phyloP scores from a whole-genome alignment of 2,113 vertebrate species.

The Sorex fumeus region DNA sequence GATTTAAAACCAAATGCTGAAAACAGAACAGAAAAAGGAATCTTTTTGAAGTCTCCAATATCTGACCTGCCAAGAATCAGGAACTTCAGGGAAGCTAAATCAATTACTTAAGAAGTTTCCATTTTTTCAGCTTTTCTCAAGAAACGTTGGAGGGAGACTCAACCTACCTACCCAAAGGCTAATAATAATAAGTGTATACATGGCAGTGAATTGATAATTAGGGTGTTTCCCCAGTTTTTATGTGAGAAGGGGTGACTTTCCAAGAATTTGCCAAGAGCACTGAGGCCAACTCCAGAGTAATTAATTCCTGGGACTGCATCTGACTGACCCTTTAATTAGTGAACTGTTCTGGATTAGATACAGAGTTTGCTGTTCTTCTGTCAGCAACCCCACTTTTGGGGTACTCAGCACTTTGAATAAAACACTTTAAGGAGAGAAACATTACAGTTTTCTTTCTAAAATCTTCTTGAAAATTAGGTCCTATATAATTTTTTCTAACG shows the following conservation, averaged over 20 bases:
- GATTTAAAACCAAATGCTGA: slow-evolving; percentile 81
- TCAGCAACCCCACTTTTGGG: slow-evolving; percentile 27
- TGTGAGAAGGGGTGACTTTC: neutral
- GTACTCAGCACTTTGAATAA: neutral
- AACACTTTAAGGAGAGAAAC: neutral
- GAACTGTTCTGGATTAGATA: neutral
- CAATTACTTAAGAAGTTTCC: slow-evolving; percentile 81
- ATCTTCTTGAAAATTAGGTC: neutral
- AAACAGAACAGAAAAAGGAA: slow-evolving; percentile 77
- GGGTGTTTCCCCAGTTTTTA: slow-evolving; percentile 30
- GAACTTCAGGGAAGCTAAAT: slow-evolving; percentile 79
- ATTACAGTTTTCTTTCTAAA: slow-evolving; percentile 30
- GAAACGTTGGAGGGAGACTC: slow-evolving; percentile 70
- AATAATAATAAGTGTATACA: slow-evolving; percentile 20
- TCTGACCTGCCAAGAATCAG: slow-evolving; percentile 69
- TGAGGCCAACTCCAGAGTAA: neutral
- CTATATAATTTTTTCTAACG: neutral
- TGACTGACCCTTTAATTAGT: neutral
- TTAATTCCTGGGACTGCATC: neutral
- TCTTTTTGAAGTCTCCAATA: slow-evolving; percentile 77
- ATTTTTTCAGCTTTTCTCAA: slow-evolving; percentile 81
- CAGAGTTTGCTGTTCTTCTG: neutral
- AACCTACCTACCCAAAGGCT: slow-evolving; percentile 65
- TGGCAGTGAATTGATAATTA: slow-evolving; percentile 53
- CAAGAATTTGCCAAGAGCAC: slow-evolving; percentile 45